Conservation (phyloP, 2,113 vertebrate species). For the Oryzias celebensis region DNA sequence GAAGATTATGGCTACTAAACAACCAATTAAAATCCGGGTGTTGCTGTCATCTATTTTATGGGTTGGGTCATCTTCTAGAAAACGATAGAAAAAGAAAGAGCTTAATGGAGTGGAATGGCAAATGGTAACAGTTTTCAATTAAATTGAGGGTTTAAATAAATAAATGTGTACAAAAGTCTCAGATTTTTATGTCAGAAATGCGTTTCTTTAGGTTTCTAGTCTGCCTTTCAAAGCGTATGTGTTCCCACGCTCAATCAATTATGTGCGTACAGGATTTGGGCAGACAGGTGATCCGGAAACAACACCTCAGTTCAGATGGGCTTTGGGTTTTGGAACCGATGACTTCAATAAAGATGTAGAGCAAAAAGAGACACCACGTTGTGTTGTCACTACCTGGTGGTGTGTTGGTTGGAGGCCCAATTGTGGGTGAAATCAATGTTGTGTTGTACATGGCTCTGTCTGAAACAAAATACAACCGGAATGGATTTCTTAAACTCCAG, state of each 20-base stretch:
- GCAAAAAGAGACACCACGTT: not conserved
- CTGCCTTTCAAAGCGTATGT: too few species aligned
- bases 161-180: too few species aligned
- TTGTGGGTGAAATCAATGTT: conserved; percentile 76
- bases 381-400: conserved; percentile 67
- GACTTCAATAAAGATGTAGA: too few species aligned
- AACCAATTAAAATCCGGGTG: conserved; percentile 93
- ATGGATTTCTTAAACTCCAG: not conserved
- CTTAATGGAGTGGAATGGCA: conserved; percentile 6
- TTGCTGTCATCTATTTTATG: conserved; percentile 97
- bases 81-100: conserved; percentile 28
- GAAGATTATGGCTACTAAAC: conserved; percentile 96
- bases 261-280: too few species aligned
- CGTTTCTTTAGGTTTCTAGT: too few species aligned
- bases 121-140: not conserved
- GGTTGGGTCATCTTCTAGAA: conserved; percentile 82
- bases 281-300: not conserved
- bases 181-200: too few species aligned
- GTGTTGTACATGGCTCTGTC: conserved; percentile 98
- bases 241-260: too few species aligned
- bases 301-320: not conserved
- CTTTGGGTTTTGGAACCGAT: not conserved
- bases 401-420: conserved; percentile 75
- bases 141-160: not conserved
- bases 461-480: conserved; percentile 62